Percentiles rank a stretch among this genome's conserved stretches.
These are phyloP conservation scores for Magallana angulata DNA, from an alignment of 1,140 invertebrate genomes.

Conservation along the genomic window DNA sequence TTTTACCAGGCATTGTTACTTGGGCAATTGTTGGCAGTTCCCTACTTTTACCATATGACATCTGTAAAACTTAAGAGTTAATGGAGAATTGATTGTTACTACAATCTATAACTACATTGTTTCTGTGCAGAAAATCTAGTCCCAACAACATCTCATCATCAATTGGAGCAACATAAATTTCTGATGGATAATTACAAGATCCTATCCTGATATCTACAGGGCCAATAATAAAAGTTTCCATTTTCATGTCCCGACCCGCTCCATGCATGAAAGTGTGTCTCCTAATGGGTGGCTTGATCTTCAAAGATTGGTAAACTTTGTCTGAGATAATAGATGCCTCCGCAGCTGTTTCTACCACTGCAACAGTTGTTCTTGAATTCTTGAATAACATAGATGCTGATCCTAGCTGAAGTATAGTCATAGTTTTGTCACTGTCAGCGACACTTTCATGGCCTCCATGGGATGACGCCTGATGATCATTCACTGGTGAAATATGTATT, in stretches of 20 bases:
- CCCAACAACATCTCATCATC: slow-evolving; percentile 44
- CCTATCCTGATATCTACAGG: slow-evolving; percentile 30
- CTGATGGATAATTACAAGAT: neutral
- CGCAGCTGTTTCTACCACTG: too few relatives aligned
- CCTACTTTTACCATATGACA: neutral
- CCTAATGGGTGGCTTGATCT: too few relatives aligned
- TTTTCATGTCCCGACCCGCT: neutral
- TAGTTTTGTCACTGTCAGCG: too few relatives aligned
- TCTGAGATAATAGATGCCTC: too few relatives aligned
- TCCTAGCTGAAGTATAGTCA: too few relatives aligned
- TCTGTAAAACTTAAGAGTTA: neutral
- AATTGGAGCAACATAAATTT: slow-evolving; percentile 43
- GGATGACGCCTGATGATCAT: too few relatives aligned
- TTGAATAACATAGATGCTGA: too few relatives aligned
- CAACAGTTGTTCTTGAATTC: too few relatives aligned
- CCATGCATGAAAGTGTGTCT: too few relatives aligned
- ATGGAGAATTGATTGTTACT: neutral
- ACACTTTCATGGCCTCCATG: too few relatives aligned
- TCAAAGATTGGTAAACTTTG: too few relatives aligned
- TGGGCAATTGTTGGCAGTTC: neutral
- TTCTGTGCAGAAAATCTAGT: slow-evolving; percentile 6
- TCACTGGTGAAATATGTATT: too few relatives aligned
- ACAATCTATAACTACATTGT: slow-evolving; percentile 10
- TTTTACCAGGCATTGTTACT: neutral
- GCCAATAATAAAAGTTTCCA: neutral